Evolutionary conservation across 1,140 invertebrate species (phyloP).

Genomic region (Lutraria rhynchaena): DNA sequence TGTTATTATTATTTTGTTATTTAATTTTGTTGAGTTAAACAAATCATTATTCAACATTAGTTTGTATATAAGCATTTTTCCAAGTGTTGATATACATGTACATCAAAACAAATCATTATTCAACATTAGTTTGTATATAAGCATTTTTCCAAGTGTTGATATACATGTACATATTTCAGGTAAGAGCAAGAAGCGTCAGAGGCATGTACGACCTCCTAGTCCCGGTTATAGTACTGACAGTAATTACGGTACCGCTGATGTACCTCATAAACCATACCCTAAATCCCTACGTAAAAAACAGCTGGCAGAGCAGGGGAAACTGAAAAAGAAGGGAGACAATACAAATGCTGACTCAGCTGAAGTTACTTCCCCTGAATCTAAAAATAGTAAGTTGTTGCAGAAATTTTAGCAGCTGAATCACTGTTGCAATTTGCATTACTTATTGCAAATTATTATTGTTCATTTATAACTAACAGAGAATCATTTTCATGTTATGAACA

Average conservation of each 20-base stretch:
- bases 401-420: not conserved
- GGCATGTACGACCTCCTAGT: constrained; percentile 76
- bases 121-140: too few species aligned
- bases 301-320: constrained; percentile 71
- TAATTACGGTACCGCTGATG: constrained; percentile 78
- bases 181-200: constrained; percentile 45
- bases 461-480: not conserved
- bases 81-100: too few species aligned
- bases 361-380: constrained; percentile 10
- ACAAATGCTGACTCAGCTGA: not conserved
- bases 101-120: too few species aligned
- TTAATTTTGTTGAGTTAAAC: too few species aligned
- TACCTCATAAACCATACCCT: constrained; percentile 76
- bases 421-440: not conserved
- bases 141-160: too few species aligned
- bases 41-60: too few species aligned
- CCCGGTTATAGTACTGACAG: constrained; percentile 82
- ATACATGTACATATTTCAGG: too few species aligned
- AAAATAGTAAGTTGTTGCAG: constrained; percentile 24
- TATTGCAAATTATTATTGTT: not conserved
- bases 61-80: too few species aligned
- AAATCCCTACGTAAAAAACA: constrained; percentile 80
- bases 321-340: not conserved
- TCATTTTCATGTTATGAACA: not conserved
- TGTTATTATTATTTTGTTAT: too few species aligned